phyloP scores from a whole-genome alignment of 2,888 invertebrate species.

The Drosophila silvestris region DNA sequence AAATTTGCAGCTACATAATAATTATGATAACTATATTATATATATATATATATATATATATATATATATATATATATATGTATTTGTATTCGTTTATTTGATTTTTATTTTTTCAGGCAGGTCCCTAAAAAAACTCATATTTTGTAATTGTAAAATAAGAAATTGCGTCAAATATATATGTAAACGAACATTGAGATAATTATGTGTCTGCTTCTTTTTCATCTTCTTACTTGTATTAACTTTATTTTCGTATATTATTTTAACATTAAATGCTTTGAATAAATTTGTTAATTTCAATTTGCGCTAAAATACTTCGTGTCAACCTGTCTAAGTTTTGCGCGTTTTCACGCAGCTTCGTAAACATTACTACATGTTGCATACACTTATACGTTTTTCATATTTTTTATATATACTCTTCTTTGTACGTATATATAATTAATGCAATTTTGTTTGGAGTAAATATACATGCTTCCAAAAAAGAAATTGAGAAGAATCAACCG shows the following conservation, averaged over 20 bases:
- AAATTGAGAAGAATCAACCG: slow-evolving; percentile 6
- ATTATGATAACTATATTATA: slow-evolving; percentile 24
- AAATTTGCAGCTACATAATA: slow-evolving; percentile 52
- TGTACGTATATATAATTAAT: slow-evolving; percentile 8
- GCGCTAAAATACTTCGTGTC: slow-evolving; percentile 44
- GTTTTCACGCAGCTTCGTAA: slow-evolving; percentile 27
- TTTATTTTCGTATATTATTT: slow-evolving; percentile 16
- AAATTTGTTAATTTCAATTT: slow-evolving; percentile 44
- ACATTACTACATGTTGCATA: slow-evolving; percentile 25
- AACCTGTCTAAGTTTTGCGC: slow-evolving; percentile 5
- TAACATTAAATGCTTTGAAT: slow-evolving; percentile 58
- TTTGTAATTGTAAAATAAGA: slow-evolving; percentile 11
- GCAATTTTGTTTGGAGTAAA: slow-evolving; percentile 13
- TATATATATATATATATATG: slow-evolving; percentile 10
- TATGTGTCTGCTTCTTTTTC: slow-evolving; percentile 1
- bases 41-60: slow-evolving; percentile 12
- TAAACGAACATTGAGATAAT: slow-evolving; percentile 14
- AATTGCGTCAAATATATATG: slow-evolving; percentile 5
- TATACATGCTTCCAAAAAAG: slow-evolving; percentile 43
- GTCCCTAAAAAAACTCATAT: slow-evolving; percentile 16
- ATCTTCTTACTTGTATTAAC: slow-evolving; percentile 20
- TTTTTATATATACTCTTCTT: slow-evolving; percentile 3
- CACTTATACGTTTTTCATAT: slow-evolving; percentile 4
- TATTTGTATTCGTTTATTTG: slow-evolving; percentile 16
- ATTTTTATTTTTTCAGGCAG: slow-evolving; percentile 21